phyloP scores from a whole-genome alignment of 2,113 vertebrate genomes.

The Mormyrus iriodes region DNA sequence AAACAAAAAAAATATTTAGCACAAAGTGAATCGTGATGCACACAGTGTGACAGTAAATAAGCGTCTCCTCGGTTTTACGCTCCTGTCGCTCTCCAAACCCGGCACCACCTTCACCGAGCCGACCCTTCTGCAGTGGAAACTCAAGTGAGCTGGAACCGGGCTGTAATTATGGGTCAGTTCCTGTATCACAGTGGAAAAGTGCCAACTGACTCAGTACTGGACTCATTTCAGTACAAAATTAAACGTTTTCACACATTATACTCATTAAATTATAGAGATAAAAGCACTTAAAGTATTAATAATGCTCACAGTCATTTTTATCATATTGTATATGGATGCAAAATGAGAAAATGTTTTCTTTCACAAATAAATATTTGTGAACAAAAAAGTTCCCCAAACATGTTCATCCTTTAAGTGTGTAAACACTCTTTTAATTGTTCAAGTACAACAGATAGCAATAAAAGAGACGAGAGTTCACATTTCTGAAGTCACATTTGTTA shows the following conservation, averaged over 20 bases:
- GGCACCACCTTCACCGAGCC: not conserved
- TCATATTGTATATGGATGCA: slow-evolving; percentile 28
- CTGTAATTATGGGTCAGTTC: not conserved
- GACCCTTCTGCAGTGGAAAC: not conserved
- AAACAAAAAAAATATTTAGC: not conserved
- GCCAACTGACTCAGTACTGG: not conserved
- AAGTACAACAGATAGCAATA: slow-evolving; percentile 68
- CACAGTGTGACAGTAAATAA: not conserved
- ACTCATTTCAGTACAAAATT: not conserved
- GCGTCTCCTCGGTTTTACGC: not conserved
- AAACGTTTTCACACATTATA: not conserved
- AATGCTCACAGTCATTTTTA: not conserved
- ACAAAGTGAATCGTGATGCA: not conserved
- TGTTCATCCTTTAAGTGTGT: slow-evolving; percentile 54
- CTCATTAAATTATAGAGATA: not conserved
- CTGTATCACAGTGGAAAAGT: not conserved
- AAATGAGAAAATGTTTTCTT: slow-evolving; percentile 36
- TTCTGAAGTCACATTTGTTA: slow-evolving; percentile 65
- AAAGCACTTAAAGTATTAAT: not conserved
- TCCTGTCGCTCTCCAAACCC: not conserved
- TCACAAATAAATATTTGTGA: slow-evolving; percentile 38
- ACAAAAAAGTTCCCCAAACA: slow-evolving; percentile 53
- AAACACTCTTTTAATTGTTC: slow-evolving; percentile 63
- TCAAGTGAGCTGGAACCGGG: not conserved
- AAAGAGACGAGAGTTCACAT: slow-evolving; percentile 68